Evolutionary conservation across 2,888 invertebrate species (phyloP), one percentile per base, ranked within the genome.

Genomic region (Agriopis leucophaearia): DNA sequence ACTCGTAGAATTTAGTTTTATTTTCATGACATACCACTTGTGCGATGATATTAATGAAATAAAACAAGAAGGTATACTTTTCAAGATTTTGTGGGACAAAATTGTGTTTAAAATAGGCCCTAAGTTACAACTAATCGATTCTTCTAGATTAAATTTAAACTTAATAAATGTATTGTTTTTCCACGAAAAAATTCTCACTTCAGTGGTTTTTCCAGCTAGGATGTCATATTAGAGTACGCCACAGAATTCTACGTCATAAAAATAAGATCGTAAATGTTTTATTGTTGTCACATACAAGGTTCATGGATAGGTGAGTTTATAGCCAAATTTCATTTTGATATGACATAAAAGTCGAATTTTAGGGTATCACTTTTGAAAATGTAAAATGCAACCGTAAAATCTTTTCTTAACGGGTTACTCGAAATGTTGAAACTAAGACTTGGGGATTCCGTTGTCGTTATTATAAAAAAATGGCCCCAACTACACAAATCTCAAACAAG

Each of bases 261-360:
- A 72, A 74, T 68, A 66, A n/a, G 42, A 51, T 73, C 74, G 70
- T 75, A 74, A 74, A 71, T 69, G 69, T 74, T 74, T 75, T 72
- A 74, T 72, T 72, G 71, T 71, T 68, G 67, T 69, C 66, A 66
- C 70, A 71, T 62, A 71, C 67, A 68, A 69, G 63, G 55, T 70
- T 50, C 71, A 61, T 51, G 67, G 65, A 58, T 56, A 69, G 45
- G 64, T 66, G 55, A 64, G 50, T 72, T 73, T 75, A 73, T 63
- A 60, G 60, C 70, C 40, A 64, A 66, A 66, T 72, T 69, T 64
- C 64, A 56, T 45, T 51, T 48, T 66, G 56, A 44, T 60, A 57
- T 50, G 36, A 35, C 61, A 57, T 45, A 45, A 44, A 50, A 70
- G 66, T 62, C 58, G 51, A 47, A 56, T 50, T 56, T 56, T 64